Evolutionary conservation across 2,797 vertebrate genomes (phyloP), one percentile per base, ranked within the genome.

Genomic region (Apogon talboti): DNA sequence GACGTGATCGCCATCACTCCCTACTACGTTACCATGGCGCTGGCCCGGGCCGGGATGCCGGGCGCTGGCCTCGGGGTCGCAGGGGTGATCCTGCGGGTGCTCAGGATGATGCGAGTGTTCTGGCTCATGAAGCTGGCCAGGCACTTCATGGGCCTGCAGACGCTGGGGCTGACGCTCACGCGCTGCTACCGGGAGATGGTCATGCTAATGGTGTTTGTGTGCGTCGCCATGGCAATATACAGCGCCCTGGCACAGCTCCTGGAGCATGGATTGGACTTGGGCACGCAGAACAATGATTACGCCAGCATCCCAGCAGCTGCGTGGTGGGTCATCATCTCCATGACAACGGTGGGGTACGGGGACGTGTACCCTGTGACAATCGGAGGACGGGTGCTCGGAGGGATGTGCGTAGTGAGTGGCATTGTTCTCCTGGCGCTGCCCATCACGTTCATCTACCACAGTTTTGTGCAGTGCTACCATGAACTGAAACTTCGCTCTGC

Each of bases 301-400:
- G 94, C 96, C 89, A 99, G 97, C 92, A 99, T 99, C 90, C 98
- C 98, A 0, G 96, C 97, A 13, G 96, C 98, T 72, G 98, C 97
- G 86, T 99, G 98, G 98, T 99, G 98, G 98, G 98, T 99, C 89
- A 99, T 99, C 90, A 99, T 99, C 92, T 99, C 98, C 48, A 99
- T 99, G 98, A 99, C 98, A 66, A 99, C 98, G 0, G 98, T 99
- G 81, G 98, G 98, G 74, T 99, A 99, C 49, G 98, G 98, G 76
- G 98, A 99, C 74, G 97, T 99, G 91, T 99, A 98, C 85, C 98
- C 98, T 24, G 94, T 99, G 92, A 98, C 97, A 14, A 62, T 96
- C 58, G 96, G 97, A 28, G 98, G 98, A 69, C 95, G 97, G 78
- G 94, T 99, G 87, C 96, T 99, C 13, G 98, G 98, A 76, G 98